Evolutionary conservation across 1,140 invertebrate genomes (phyloP).

Genomic region (Bombus huntii): DNA sequence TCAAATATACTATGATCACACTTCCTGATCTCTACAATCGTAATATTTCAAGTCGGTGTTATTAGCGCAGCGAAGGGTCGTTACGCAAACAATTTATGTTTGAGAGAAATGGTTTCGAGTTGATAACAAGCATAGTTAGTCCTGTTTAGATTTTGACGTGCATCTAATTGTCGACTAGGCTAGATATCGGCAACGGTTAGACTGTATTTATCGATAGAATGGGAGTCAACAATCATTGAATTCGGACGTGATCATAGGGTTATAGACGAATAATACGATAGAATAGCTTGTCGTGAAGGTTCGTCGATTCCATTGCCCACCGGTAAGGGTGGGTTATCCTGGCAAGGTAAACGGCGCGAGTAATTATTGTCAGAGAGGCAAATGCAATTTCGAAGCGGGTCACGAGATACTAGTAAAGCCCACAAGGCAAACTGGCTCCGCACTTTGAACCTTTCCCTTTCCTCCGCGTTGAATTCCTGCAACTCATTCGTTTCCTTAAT

Average conservation of each 20-base stretch:
- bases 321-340: conserved; percentile 26
- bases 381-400: conserved; percentile 54
- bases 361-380: conserved; percentile 54
- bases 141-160: not conserved
- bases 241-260: conserved; percentile 39
- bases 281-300: conserved; percentile 29
- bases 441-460: conserved; percentile 9
- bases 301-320: conserved; percentile 32
- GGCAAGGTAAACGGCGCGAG: conserved; percentile 47
- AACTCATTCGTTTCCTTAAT: conserved; percentile 17
- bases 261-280: conserved; percentile 40
- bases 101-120: conserved; percentile 22
- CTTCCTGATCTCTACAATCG: not conserved
- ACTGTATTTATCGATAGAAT: conserved; percentile 9
- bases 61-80: not conserved
- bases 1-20: no score
- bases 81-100: not conserved
- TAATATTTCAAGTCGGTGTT: not conserved
- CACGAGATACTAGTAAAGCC: conserved; percentile 22
- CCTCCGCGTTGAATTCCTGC: not conserved
- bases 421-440: not conserved
- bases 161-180: not conserved
- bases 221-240: conserved; percentile 34
- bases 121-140: not conserved
- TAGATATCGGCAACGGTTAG: not conserved